These are phyloP conservation scores for Euplexia lucipara DNA, from an alignment of 2,888 invertebrate species.

Conservation along the genomic window DNA sequence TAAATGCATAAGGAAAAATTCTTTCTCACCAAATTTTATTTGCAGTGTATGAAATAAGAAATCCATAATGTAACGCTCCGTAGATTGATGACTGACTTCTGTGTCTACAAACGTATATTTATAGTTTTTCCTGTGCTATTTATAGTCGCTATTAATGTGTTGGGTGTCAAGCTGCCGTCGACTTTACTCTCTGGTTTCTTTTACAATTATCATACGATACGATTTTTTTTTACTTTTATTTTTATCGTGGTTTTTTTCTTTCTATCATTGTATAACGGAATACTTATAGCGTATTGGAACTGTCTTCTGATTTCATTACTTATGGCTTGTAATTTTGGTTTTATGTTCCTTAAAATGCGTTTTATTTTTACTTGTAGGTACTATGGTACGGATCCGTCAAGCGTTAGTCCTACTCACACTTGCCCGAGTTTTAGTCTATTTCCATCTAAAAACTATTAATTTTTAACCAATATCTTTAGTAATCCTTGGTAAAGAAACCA, in stretches of 20 bases:
- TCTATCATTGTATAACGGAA: neutral
- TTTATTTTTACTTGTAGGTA: no score
- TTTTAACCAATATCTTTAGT: no score
- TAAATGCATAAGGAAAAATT: no score
- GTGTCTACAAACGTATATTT: slow-evolving; percentile 24
- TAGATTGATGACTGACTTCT: neutral
- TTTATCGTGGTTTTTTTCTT: no score
- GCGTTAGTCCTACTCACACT: no score
- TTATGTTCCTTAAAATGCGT: neutral
- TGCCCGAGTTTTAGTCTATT: no score
- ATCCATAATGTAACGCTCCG: neutral
- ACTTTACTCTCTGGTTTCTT: neutral
- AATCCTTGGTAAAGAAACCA: neutral
- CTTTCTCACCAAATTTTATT: no score
- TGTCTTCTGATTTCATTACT: neutral
- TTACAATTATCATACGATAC: slow-evolving; percentile 19
- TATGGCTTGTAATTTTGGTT: neutral
- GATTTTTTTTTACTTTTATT: no score
- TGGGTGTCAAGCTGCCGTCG: slow-evolving; percentile 14
- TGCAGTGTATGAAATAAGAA: no score
- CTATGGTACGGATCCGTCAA: no score
- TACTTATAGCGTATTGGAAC: neutral
- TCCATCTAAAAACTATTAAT: no score
- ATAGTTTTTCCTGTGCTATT: slow-evolving; percentile 43
- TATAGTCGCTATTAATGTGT: slow-evolving; percentile 13